Conservation (phyloP, 2,797 vertebrate species). For the Staurois parvus region DNA sequence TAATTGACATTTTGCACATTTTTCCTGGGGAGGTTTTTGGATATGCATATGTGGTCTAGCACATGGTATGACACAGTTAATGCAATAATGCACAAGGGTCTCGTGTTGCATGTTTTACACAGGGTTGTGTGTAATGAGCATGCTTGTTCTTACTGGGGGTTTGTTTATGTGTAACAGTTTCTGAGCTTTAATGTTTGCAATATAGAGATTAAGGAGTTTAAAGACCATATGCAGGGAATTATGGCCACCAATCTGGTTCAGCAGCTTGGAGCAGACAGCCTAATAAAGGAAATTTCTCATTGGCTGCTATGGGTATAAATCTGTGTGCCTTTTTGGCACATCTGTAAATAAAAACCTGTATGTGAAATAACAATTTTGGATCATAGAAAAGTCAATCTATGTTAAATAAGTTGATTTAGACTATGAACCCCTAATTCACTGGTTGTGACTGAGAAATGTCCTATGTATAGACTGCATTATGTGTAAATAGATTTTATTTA, state of each 20-base stretch:
- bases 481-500: slow-evolving; percentile 60
- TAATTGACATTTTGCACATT: slow-evolving; percentile 28
- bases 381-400: neutral
- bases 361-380: neutral
- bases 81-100: slow-evolving; percentile 1
- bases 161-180: neutral
- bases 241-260: neutral
- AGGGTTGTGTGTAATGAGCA: slow-evolving; percentile 19
- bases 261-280: neutral
- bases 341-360: neutral
- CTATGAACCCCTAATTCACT: neutral
- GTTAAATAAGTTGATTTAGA: neutral
- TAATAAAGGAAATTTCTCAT: neutral
- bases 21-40: neutral
- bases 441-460: neutral
- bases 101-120: slow-evolving; percentile 11
- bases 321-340: neutral
- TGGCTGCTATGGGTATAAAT: neutral
- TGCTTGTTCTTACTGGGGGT: neutral
- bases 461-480: slow-evolving; percentile 5
- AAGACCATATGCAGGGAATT: neutral
- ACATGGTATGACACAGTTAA: slow-evolving; percentile 22
- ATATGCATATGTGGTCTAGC: neutral
- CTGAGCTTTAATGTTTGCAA: neutral
- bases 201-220: neutral